phyloP scores from a whole-genome alignment of 1,140 invertebrate genomes.

The Metaphire vulgaris region DNA sequence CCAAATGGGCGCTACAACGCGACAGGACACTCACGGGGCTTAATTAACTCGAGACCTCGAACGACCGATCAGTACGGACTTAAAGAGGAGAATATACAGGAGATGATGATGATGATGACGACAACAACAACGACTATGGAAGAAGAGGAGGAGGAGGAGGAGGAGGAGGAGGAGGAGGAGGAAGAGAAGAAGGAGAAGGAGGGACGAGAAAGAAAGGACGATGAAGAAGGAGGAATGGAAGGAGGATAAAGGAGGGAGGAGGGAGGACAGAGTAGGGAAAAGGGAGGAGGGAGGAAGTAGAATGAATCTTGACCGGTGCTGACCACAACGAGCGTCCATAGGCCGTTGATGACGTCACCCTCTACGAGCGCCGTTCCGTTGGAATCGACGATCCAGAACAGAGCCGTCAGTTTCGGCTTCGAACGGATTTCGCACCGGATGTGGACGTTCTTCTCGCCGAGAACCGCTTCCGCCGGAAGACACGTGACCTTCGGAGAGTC shows the following conservation, averaged over 20 bases:
- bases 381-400: constrained; percentile 10
- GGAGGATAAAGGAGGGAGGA: not conserved
- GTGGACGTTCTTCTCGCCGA: constrained; percentile 12
- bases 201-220: not conserved
- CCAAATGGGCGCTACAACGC: too few species aligned
- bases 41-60: too few species aligned
- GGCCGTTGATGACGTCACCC: not conserved
- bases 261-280: not conserved
- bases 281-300: not conserved
- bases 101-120: constrained; percentile 12
- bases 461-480: not conserved
- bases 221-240: not conserved
- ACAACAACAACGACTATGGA: not conserved
- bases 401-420: not conserved
- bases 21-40: too few species aligned
- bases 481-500: constrained; percentile 7
- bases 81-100: too few species aligned
- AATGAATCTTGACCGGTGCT: not conserved
- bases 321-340: not conserved
- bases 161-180: not conserved
- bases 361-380: not conserved
- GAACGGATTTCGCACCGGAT: constrained; percentile 9
- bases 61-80: too few species aligned
- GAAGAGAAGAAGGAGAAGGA: not conserved
- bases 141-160: constrained; percentile 2